Evolutionary conservation across 1,140 invertebrate genomes (phyloP).

Genomic region (Phthorimaea operculella): DNA sequence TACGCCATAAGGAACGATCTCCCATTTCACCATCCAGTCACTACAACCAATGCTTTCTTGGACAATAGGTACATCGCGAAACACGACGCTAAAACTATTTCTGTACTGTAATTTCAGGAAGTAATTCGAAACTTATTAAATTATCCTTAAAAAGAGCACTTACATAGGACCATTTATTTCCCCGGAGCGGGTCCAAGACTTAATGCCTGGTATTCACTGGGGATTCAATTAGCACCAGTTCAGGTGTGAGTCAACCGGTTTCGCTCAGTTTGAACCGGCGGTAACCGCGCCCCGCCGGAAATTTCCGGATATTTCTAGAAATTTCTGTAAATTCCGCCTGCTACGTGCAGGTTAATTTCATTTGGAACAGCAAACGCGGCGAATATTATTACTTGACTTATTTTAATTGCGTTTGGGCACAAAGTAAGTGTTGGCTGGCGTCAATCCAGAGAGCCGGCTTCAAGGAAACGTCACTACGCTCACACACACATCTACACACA

Average conservation of each 20-base stretch:
- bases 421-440: too few relatives aligned
- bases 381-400: constrained; percentile 14
- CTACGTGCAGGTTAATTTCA: constrained; percentile 28
- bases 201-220: constrained; percentile 23
- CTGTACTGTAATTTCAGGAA: too few relatives aligned
- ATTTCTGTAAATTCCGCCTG: constrained; percentile 15
- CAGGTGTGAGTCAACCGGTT: constrained; percentile 24
- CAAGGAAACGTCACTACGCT: too few relatives aligned
- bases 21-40: too few relatives aligned
- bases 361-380: constrained; percentile 19
- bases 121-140: too few relatives aligned
- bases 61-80: too few relatives aligned
- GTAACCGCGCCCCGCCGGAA: constrained; percentile 15
- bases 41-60: too few relatives aligned
- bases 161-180: neutral
- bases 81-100: too few relatives aligned
- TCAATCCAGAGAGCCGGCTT: too few relatives aligned
- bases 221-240: constrained; percentile 22
- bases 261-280: constrained; percentile 17
- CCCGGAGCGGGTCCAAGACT: constrained; percentile 12
- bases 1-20: too few relatives aligned
- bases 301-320: constrained; percentile 25
- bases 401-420: neutral
- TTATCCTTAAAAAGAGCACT: too few relatives aligned
- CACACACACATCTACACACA: too few relatives aligned